Evolutionary conservation across 2,888 invertebrate genomes (phyloP).

Genomic region (Caenorhabditis wallacei): DNA sequence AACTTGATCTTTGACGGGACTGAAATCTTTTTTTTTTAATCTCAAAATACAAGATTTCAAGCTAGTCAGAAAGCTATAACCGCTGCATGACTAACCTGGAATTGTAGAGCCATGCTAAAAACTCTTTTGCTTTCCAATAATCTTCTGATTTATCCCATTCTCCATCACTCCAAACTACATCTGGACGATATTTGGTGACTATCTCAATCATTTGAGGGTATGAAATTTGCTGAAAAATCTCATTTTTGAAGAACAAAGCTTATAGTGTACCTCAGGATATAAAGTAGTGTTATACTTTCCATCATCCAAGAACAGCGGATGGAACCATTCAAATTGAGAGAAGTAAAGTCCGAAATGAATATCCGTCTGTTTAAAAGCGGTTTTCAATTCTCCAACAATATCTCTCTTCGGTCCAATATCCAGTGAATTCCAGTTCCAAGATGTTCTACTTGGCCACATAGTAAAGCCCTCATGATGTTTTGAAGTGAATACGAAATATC

Average conservation of each 20-base stretch:
- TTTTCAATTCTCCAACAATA: slow-evolving; percentile 83
- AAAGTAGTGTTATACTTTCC: slow-evolving; percentile 67
- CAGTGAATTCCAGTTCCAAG: slow-evolving; percentile 85
- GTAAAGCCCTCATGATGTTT: slow-evolving; percentile 86
- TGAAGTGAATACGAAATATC: slow-evolving; percentile 85
- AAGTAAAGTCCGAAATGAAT: slow-evolving; percentile 83
- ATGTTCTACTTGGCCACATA: slow-evolving; percentile 84
- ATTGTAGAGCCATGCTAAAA: slow-evolving; percentile 95
- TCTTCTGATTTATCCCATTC: slow-evolving; percentile 89
- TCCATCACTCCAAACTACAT: slow-evolving; percentile 92
- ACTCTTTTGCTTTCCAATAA: slow-evolving; percentile 92
- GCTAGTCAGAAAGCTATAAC: neutral
- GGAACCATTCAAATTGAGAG: slow-evolving; percentile 82
- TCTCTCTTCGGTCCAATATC: slow-evolving; percentile 85
- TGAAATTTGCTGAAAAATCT: slow-evolving; percentile 84
- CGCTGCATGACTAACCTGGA: slow-evolving; percentile 86
- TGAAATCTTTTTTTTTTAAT: slow-evolving; percentile 73
- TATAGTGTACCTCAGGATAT: slow-evolving; percentile 76
- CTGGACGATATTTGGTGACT: slow-evolving; percentile 85
- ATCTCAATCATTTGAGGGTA: slow-evolving; percentile 82
- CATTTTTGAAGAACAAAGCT: too few species aligned
- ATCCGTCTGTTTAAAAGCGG: slow-evolving; percentile 69
- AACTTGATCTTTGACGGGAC: slow-evolving; percentile 89
- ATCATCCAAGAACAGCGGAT: slow-evolving; percentile 80
- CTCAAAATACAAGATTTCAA: neutral